Evolutionary conservation across 2,797 vertebrate species (phyloP).

Genomic region (Phoebastria nigripes): DNA sequence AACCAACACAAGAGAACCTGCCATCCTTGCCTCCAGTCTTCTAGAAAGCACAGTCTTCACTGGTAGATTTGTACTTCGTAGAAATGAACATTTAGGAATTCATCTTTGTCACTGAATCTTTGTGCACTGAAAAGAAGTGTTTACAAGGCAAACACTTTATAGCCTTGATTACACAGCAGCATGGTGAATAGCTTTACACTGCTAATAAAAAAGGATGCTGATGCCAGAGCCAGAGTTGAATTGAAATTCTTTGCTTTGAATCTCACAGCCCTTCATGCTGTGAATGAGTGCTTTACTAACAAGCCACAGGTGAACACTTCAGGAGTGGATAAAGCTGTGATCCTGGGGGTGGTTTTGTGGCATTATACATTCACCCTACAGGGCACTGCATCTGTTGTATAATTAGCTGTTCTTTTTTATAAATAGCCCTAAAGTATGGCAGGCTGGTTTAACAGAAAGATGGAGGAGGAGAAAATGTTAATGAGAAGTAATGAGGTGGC

Average conservation of each 20-base stretch:
- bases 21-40: neutral
- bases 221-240: neutral
- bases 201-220: constrained; percentile 24
- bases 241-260: neutral
- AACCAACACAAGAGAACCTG: neutral
- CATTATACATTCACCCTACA: neutral
- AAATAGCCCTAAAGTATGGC: neutral
- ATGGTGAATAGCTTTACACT: neutral
- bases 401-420: constrained; percentile 33
- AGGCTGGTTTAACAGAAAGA: neutral
- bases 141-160: constrained; percentile 21
- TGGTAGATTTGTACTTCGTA: neutral
- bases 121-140: neutral
- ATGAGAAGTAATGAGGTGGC: constrained; percentile 10
- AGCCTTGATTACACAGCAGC: neutral
- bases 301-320: constrained; percentile 22
- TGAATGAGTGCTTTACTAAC: neutral
- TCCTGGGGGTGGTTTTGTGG: neutral
- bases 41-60: neutral
- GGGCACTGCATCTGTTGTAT: neutral
- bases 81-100: neutral
- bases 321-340: neutral
- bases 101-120: neutral
- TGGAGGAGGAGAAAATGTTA: neutral
- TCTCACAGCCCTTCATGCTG: neutral